Conservation (phyloP, 1,140 invertebrate species). For the Bombus sibiricus region DNA sequence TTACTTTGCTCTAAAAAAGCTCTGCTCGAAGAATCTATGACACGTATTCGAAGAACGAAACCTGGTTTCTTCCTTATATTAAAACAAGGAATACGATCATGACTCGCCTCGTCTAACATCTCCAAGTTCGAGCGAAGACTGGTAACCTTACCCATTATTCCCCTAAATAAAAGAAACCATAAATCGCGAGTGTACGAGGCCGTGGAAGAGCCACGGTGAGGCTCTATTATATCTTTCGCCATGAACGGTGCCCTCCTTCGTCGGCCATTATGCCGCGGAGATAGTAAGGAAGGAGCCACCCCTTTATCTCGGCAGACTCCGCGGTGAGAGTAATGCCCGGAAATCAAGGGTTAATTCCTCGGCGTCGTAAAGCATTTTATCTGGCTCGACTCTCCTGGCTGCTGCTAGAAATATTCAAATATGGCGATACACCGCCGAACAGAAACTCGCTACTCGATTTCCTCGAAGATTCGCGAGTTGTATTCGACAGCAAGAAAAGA, state of each 20-base stretch:
- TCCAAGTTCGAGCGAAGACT: background rate
- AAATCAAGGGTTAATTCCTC: slow-evolving; percentile 82
- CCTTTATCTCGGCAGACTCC: slow-evolving; percentile 78
- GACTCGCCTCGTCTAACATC: background rate
- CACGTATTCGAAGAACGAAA: background rate
- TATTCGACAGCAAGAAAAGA: background rate
- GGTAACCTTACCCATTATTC: slow-evolving; percentile 69
- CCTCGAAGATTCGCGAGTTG: too few species aligned
- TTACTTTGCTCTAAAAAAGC: background rate
- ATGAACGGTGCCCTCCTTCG: slow-evolving; percentile 76
- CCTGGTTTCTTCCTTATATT: background rate
- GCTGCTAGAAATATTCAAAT: slow-evolving; percentile 64
- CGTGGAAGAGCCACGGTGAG: slow-evolving; percentile 62
- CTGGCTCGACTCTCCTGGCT: slow-evolving; percentile 55
- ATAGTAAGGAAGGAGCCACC: slow-evolving; percentile 78
- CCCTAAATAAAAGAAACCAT: slow-evolving; percentile 78
- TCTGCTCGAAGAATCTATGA: background rate
- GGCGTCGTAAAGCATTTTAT: slow-evolving; percentile 79
- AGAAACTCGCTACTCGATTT: background rate
- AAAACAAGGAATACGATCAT: background rate
- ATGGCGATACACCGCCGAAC: slow-evolving; percentile 59
- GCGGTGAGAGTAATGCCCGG: slow-evolving; percentile 78
- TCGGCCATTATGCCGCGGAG: slow-evolving; percentile 74
- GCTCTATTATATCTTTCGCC: slow-evolving; percentile 75
- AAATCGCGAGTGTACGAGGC: slow-evolving; percentile 72